Base-by-base conservation (phyloP, 2,888 invertebrate species). In the Caenorhabditis sp. region DNA sequence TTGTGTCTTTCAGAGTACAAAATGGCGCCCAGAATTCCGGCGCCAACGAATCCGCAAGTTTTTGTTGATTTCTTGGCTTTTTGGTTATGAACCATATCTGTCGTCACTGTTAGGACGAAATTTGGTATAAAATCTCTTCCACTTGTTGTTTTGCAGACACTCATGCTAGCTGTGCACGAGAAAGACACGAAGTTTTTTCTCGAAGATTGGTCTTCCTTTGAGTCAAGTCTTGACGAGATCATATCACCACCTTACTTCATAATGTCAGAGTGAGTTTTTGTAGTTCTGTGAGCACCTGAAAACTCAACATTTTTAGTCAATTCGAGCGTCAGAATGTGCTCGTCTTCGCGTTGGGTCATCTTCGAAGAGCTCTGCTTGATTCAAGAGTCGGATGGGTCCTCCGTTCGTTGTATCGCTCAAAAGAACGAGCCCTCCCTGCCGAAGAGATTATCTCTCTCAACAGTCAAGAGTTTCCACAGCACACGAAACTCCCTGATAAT, bases 21-120 rank as follows among this genome's bases (percentile, higher is more conserved):
- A 54, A 63, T 74, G 63, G 73, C 63, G 73, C 73, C 63, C 51
- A 38, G 54, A 74, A 54, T 54, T 73, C 47, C 66, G 66, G 66
- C 66, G 66, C 66, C 66, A 31, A 10, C 16, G 49, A 22, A 66
- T 35, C 28, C 66, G 4, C 24, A 16, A 24, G 5, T 26, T n/a
- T 24, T 26, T 47, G 59, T 59, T 73, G 61, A 74, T 63, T 64
- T 49, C 47, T 73, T 51, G 61, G 73, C 35, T 49, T 73, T 51
- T 61, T 61, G 51, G 19, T 51, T 61, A 28, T 47, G 26, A 59
- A 58, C n/a, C 24, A 41, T 24, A 28, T 54, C 54, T 47, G 38
- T 44, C 14, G 56, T 31, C 38, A 10, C 12, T 10, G 38, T 38
- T 6, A 12, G 12, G 38, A 38, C 8, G 31, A 14, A 59, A 28